phyloP scores from a whole-genome alignment of 1,140 invertebrate species.

The Pectinophora gossypiella region DNA sequence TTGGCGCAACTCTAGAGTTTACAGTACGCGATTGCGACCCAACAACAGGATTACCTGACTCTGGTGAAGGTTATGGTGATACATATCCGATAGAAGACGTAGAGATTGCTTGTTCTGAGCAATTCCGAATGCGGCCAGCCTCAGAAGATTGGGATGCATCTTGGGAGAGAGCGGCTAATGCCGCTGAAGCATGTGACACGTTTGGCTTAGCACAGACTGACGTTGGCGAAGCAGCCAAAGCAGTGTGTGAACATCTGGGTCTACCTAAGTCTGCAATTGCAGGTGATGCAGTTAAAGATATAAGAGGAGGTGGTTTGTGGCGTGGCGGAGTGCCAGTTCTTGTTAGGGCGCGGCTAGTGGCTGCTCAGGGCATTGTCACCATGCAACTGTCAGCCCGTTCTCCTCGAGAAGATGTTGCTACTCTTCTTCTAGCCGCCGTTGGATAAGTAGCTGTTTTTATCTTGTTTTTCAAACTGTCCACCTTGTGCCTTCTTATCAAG shows the following conservation, averaged over 20 bases:
- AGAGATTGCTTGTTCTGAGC: slow-evolving; percentile 81
- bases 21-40: slow-evolving; percentile 97
- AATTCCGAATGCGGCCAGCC: slow-evolving; percentile 76
- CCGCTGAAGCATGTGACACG: slow-evolving; percentile 38
- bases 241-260: slow-evolving; percentile 87
- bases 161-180: slow-evolving; percentile 36
- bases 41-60: slow-evolving; percentile 86
- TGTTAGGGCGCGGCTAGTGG: slow-evolving; percentile 87
- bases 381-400: slow-evolving; percentile 82
- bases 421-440: slow-evolving; percentile 89
- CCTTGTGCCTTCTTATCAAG: background rate
- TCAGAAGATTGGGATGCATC: slow-evolving; percentile 43
- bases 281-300: slow-evolving; percentile 74
- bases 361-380: slow-evolving; percentile 83
- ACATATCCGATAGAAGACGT: slow-evolving; percentile 92
- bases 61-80: slow-evolving; percentile 82
- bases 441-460: slow-evolving; percentile 75
- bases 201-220: slow-evolving; percentile 78
- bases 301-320: slow-evolving; percentile 80
- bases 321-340: slow-evolving; percentile 89
- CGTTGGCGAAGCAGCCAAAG: slow-evolving; percentile 86
- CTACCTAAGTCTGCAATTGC: slow-evolving; percentile 80
- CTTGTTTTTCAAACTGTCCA: too few relatives aligned
- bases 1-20: slow-evolving; percentile 94
- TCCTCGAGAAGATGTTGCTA: slow-evolving; percentile 81